Conservation (phyloP, 2,888 invertebrate genomes). For the Zootermopsis nevadensis region DNA sequence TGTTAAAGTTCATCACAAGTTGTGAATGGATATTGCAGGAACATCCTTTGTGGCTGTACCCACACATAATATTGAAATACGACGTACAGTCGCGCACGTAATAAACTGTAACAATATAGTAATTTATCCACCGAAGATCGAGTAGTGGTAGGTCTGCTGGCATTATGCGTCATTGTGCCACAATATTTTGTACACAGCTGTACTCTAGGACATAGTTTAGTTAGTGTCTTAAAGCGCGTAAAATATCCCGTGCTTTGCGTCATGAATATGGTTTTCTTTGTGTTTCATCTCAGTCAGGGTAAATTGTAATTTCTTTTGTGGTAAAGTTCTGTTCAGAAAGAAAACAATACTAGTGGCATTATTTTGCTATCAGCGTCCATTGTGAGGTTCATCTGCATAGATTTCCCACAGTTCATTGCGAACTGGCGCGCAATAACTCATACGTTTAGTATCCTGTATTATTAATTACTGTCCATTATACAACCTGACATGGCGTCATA, state of each 20-base stretch:
- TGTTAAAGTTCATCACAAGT: slow-evolving; percentile 12
- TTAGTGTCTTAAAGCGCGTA: too few relatives aligned
- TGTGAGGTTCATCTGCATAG: not conserved
- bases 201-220: too few relatives aligned
- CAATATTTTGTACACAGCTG: too few relatives aligned
- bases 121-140: too few relatives aligned
- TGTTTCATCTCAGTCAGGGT: too few relatives aligned
- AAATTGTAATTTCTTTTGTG: too few relatives aligned
- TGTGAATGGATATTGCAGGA: not conserved
- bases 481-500: slow-evolving; percentile 21
- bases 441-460: not conserved
- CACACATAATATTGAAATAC: slow-evolving; percentile 19
- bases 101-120: not conserved
- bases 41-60: slow-evolving; percentile 2
- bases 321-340: too few relatives aligned
- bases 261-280: too few relatives aligned
- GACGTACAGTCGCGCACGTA: slow-evolving; percentile 21
- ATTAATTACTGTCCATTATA: slow-evolving; percentile 35
- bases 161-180: too few relatives aligned
- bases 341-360: not conserved
- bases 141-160: too few relatives aligned
- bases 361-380: not conserved
- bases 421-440: not conserved
- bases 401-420: slow-evolving; percentile 31
- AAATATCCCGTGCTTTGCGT: too few relatives aligned